phyloP scores from a whole-genome alignment of 2,888 invertebrate species.

The Chalcosyrphus nemorum region DNA sequence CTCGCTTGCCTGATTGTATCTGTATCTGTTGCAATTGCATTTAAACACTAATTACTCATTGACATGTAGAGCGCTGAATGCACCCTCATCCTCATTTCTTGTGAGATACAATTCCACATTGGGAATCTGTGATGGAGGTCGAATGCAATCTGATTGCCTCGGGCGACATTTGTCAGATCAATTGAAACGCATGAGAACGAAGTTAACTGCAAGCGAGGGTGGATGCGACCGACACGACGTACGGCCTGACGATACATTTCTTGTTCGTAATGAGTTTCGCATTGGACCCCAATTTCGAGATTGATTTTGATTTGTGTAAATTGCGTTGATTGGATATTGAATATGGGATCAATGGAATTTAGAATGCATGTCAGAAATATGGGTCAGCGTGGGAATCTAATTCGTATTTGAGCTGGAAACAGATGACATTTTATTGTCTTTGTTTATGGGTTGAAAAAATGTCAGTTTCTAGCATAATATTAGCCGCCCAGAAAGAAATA shows the following conservation, averaged over 20 bases:
- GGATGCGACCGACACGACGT: no score
- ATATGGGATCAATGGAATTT: not conserved
- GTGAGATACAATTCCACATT: not conserved
- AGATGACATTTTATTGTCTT: no score
- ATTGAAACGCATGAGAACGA: not conserved
- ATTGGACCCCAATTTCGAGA: constrained; percentile 6
- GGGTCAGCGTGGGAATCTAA: not conserved
- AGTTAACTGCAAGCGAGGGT: not conserved
- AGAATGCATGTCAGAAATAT: not conserved
- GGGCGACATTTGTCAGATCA: constrained; percentile 14
- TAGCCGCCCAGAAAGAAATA: no score
- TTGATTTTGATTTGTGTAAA: constrained; percentile 5
- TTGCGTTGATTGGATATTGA: constrained; percentile 4
- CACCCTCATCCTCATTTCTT: not conserved
- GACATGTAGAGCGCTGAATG: not conserved
- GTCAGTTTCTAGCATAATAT: no score
- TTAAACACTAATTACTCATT: constrained; percentile 1
- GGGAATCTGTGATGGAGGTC: constrained; percentile 4
- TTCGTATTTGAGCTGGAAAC: no score
- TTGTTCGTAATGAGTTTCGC: not conserved
- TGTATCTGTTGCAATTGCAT: not conserved
- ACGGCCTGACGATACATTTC: not conserved
- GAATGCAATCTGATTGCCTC: not conserved
- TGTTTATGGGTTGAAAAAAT: no score
- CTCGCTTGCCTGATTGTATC: constrained; percentile 7